Conservation (phyloP, 2,113 vertebrate species). For the Rutilus rutilus region DNA sequence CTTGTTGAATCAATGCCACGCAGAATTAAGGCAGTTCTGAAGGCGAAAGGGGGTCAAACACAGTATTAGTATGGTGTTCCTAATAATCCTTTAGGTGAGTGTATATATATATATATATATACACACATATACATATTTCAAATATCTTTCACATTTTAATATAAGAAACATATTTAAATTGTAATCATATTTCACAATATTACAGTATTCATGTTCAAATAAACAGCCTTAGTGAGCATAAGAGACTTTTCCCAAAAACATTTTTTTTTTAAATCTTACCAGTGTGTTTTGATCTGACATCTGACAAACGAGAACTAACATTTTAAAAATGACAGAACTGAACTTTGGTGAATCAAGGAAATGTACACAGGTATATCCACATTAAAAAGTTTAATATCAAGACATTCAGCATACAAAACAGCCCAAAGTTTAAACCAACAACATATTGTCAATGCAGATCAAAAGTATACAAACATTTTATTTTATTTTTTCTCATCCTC, state of each 20-base stretch:
- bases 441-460: conserved; percentile 77
- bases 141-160: no score
- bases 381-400: conserved; percentile 73
- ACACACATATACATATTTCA: no score
- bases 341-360: neutral
- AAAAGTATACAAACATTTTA: conserved; percentile 73
- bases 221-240: neutral
- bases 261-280: no score
- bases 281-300: neutral
- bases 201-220: neutral
- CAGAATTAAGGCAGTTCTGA: no score
- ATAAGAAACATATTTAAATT: neutral
- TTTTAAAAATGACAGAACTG: neutral
- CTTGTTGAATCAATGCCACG: no score
- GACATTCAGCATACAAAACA: conserved; percentile 78
- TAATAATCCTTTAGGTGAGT: no score
- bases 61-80: no score
- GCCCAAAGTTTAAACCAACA: conserved; percentile 67
- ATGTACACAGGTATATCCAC: neutral
- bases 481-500: conserved; percentile 49
- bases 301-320: neutral
- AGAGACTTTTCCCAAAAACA: no score
- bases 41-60: no score
- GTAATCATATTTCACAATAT: neutral
- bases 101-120: no score